phyloP scores from a whole-genome alignment of 2,113 vertebrate genomes.

The Pandion haliaetus region DNA sequence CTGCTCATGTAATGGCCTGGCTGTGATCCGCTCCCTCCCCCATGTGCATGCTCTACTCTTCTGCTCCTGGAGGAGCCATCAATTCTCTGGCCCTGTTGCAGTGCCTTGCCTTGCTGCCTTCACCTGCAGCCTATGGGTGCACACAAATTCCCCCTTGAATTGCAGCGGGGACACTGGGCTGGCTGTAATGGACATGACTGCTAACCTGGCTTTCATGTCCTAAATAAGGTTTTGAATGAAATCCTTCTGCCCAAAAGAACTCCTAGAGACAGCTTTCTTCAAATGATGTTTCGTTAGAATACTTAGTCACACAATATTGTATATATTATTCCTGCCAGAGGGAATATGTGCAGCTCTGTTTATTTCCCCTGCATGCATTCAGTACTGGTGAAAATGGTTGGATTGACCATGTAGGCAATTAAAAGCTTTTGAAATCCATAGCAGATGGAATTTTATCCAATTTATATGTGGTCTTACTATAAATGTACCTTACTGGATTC shows the following conservation, averaged over 20 bases:
- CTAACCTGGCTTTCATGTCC: background rate
- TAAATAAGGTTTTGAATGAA: background rate
- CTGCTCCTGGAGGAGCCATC: background rate
- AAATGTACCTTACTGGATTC: background rate
- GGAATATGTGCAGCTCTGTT: background rate
- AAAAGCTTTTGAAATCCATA: constrained; percentile 33
- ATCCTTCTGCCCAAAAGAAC: background rate
- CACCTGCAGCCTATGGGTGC: background rate
- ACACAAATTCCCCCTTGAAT: background rate
- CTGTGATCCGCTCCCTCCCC: background rate
- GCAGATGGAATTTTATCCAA: background rate
- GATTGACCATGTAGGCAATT: background rate
- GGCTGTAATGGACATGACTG: accelerated
- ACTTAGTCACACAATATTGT: background rate
- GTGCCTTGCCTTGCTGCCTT: background rate
- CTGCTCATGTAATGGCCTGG: background rate
- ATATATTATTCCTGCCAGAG: background rate
- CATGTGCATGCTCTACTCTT: background rate
- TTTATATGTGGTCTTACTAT: background rate
- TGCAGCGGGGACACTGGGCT: background rate
- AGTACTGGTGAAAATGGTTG: background rate
- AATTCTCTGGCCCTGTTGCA: background rate
- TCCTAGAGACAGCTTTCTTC: background rate
- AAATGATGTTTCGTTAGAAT: background rate
- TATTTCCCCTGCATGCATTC: background rate